Evolutionary conservation across 2,797 vertebrate species (phyloP), one percentile per base, ranked within the genome.

Genomic region (Cossypha heuglini): DNA sequence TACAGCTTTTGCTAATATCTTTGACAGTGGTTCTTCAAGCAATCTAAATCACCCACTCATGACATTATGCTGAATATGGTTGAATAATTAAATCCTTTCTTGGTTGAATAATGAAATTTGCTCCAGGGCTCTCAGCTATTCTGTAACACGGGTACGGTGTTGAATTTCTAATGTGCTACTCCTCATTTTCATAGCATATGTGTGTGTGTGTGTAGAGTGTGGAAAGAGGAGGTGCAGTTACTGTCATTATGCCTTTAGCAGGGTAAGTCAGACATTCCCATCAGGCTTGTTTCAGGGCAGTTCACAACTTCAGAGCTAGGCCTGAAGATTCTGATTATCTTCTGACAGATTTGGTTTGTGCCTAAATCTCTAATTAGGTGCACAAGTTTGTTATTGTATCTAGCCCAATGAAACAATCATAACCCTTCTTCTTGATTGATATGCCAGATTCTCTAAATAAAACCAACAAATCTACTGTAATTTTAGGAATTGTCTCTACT

Each of bases 141-240:
- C 58, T 61, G n/a, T 48, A 57, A 40, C 0, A 1, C 16, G 28
- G n/a, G 16, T n/a, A 72, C 3, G 71, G 24, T 2, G 2, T 4
- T 57, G 16, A 16, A 78, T 78, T 88, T 78, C 42, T 72, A 57
- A 55, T 22, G 8, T 19, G 8, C 12, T 59, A 14, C 2, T 21
- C 21, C 18, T 46, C 46, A 19, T 21, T 57, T 9, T 17, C 14
- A n/a, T 8, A 17, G 10, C 1, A 5, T 38, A 11, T 49, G 11
- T 21, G 5, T 48, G 24, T 48, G 24, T 48, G 15, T 38, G 35
- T 38, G 22, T 6, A 14, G 37, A 62, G 6, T 0, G 4, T 1
- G 5, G 3, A 3, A 6, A 45, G 28, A 26, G 24, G 16, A 62
- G 9, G 8, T 38, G 8, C 13, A 40, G 18, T 46, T 82, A 48